A percentile compares a stretch with the other conserved stretches of the same genome.
Evolutionary conservation across 2,797 vertebrate genomes (phyloP).

Genomic region (Arrhamphus sclerolepis): DNA sequence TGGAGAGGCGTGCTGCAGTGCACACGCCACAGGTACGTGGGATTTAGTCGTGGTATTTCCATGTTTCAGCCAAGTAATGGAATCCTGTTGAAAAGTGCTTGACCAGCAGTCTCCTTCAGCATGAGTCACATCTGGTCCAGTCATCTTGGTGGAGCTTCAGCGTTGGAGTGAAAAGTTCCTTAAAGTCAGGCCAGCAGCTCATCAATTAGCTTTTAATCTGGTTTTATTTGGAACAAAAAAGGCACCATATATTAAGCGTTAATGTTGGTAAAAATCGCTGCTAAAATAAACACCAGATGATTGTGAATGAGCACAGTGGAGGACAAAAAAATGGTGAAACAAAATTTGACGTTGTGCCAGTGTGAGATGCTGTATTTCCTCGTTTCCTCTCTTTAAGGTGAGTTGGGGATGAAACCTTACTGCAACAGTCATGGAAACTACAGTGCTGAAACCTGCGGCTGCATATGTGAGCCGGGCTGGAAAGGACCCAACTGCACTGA

Average conservation of each 20-base stretch:
- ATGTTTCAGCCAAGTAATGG: constrained; percentile 9
- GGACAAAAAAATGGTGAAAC: too few species aligned
- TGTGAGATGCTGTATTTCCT: neutral
- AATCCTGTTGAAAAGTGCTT: constrained; percentile 13
- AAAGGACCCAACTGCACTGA: constrained; percentile 87
- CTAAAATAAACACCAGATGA: too few species aligned
- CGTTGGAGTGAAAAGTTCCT: constrained; percentile 19
- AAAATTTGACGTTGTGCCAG: neutral
- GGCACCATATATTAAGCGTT: too few species aligned
- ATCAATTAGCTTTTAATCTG: constrained; percentile 15
- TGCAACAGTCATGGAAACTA: constrained; percentile 92
- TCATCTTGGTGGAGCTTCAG: constrained; percentile 31
- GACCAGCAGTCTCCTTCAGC: neutral
- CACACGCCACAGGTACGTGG: constrained; percentile 79
- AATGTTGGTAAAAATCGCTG: too few species aligned
- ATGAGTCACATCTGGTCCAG: constrained; percentile 45
- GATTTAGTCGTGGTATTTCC: neutral
- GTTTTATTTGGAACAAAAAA: constrained; percentile 10
- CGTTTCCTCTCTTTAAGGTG: constrained; percentile 73
- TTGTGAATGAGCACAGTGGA: too few species aligned
- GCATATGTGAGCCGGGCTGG: constrained; percentile 86
- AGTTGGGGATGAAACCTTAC: constrained; percentile 85
- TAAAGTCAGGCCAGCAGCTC: constrained; percentile 7
- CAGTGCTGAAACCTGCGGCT: constrained; percentile 83
- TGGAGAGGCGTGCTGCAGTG: constrained; percentile 81